Percentiles rank a stretch among this genome's conserved stretches.
Evolutionary conservation across 2,888 invertebrate genomes (phyloP).

Genomic region (Frankliniella intonsa): DNA sequence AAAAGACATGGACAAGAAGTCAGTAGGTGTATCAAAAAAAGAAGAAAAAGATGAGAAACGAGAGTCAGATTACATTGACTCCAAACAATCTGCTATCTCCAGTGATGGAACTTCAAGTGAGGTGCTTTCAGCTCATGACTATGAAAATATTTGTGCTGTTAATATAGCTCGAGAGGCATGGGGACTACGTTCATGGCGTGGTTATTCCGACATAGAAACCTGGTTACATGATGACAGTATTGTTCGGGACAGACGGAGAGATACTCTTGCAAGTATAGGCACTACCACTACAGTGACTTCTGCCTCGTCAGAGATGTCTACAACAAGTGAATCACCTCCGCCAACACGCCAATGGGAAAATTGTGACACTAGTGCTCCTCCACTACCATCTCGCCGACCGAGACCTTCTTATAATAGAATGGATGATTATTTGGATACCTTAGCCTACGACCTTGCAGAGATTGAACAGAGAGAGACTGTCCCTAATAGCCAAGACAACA

Average conservation of each 20-base stretch:
- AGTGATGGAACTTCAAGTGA: slow-evolving; percentile 44
- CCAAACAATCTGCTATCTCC: slow-evolving; percentile 1
- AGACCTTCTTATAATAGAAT: slow-evolving; percentile 38
- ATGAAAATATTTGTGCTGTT: slow-evolving; percentile 61
- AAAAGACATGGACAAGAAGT: slow-evolving; percentile 4
- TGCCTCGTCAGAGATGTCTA: slow-evolving; percentile 53
- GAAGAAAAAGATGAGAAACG: background rate
- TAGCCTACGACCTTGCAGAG: slow-evolving; percentile 49
- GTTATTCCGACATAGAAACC: slow-evolving; percentile 61
- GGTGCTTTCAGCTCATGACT: slow-evolving; percentile 59
- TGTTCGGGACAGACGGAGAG: slow-evolving; percentile 53
- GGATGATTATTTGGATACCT: slow-evolving; percentile 53
- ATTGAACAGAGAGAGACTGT: background rate
- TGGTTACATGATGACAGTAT: slow-evolving; percentile 60
- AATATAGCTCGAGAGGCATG: slow-evolving; percentile 61
- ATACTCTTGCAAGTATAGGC: slow-evolving; percentile 43
- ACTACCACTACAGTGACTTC: slow-evolving; percentile 53
- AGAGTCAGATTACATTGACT: slow-evolving; percentile 9
- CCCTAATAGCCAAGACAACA: slow-evolving; percentile 40
- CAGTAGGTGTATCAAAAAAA: background rate
- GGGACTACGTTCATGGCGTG: slow-evolving; percentile 62
- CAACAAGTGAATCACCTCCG: slow-evolving; percentile 51
- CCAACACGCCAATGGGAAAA: slow-evolving; percentile 32
- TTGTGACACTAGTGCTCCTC: background rate
- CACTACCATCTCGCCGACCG: slow-evolving; percentile 34